phyloP scores from a whole-genome alignment of 92 coral and sea anemone genomes.

The Palythoa grandis region DNA sequence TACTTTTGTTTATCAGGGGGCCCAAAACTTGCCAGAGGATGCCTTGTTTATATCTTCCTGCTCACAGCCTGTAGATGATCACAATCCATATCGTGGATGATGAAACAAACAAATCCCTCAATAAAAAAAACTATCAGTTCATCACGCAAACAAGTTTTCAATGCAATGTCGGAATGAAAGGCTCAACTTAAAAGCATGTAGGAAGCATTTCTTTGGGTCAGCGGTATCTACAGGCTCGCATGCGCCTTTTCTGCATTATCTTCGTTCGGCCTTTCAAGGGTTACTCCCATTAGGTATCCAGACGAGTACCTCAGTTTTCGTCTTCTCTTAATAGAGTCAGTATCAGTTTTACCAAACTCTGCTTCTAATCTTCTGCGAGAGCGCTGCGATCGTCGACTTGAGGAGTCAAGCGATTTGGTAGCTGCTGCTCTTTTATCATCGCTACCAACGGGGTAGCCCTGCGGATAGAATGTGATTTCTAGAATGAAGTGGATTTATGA shows the following conservation, averaged over 20 bases:
- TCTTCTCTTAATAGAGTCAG: constrained; percentile 77
- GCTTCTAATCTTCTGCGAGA: constrained; percentile 81
- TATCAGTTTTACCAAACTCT: constrained; percentile 76
- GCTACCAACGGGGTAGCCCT: constrained; percentile 31
- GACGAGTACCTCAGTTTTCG: constrained; percentile 84
- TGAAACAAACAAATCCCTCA: background rate
- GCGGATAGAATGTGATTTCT: constrained; percentile 30
- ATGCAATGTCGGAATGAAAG: background rate
- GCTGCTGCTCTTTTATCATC: constrained; percentile 49
- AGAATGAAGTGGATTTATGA: constrained; percentile 35
- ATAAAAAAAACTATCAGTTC: background rate
- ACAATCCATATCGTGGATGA: background rate
- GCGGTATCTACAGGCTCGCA: constrained; percentile 72
- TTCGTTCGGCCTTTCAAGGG: constrained; percentile 61
- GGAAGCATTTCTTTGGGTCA: background rate
- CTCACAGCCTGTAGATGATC: background rate
- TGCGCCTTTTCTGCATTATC: constrained; percentile 70
- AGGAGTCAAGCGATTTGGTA: constrained; percentile 61
- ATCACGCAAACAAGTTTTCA: background rate
- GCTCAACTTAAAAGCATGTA: background rate
- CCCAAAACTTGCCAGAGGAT: background rate
- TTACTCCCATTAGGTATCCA: constrained; percentile 79
- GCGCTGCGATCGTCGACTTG: constrained; percentile 76
- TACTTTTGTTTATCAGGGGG: background rate
- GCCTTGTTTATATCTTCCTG: background rate